Conservation (phyloP, 2,797 vertebrate genomes). For the Chloroceryle inda region DNA sequence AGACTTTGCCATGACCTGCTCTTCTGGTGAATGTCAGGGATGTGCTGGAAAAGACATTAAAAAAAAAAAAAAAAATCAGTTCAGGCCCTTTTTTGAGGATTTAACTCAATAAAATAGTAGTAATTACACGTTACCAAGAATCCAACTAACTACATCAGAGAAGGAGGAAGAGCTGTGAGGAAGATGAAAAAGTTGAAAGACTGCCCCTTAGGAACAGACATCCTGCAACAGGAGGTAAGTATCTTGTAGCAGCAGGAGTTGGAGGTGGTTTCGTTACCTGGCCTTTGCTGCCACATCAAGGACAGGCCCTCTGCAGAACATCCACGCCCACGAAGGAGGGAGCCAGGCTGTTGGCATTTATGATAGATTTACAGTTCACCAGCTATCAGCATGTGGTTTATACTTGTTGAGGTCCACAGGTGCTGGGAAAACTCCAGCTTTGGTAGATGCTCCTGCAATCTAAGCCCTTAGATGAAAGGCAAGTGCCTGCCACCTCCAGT, state of each 20-base stretch:
- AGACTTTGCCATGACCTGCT: not conserved
- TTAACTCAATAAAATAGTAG: not conserved
- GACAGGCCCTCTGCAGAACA: not conserved
- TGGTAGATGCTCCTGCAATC: not conserved
- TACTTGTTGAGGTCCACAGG: not conserved
- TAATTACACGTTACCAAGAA: rapidly evolving
- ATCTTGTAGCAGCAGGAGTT: not conserved
- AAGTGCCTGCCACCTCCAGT: not conserved
- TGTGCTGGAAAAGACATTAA: not conserved
- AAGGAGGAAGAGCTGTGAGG: not conserved
- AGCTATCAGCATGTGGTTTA: rapidly evolving
- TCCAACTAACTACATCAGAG: not conserved
- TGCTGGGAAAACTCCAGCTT: not conserved
- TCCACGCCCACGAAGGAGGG: rapidly evolving
- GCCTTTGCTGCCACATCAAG: not conserved
- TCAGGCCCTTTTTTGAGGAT: not conserved
- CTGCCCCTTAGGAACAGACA: rapidly evolving
- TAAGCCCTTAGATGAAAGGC: not conserved
- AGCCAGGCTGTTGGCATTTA: not conserved
- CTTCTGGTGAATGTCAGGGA: not conserved
- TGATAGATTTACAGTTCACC: not conserved
- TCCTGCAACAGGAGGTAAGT: rapidly evolving
- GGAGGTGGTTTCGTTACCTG: rapidly evolving
- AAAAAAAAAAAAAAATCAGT: not conserved
- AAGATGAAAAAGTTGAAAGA: not conserved